These are phyloP conservation scores for Uropsilus gracilis DNA, from an alignment of 2,113 vertebrate species.

Conservation along the genomic window DNA sequence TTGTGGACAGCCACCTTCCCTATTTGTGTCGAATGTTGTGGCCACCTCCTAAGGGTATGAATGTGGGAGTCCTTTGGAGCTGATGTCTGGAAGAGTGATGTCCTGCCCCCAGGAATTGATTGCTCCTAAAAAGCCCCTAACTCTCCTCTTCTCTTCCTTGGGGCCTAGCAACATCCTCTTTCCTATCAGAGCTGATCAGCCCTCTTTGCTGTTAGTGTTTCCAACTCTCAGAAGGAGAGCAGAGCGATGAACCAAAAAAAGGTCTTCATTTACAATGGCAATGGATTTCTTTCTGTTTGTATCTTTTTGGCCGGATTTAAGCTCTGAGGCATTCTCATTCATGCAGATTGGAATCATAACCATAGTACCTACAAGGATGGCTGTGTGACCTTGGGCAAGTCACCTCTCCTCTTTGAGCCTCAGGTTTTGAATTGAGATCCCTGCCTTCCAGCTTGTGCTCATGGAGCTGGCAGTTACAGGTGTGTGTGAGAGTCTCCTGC, in stretches of 20 bases:
- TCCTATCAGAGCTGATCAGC: too few species aligned
- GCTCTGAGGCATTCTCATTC: neutral
- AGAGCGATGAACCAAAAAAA: neutral
- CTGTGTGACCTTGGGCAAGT: neutral
- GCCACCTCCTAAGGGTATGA: too few species aligned
- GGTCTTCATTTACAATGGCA: neutral
- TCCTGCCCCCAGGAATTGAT: neutral
- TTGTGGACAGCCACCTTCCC: accelerated
- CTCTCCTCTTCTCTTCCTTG: neutral
- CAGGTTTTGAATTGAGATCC: neutral
- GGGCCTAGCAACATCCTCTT: neutral
- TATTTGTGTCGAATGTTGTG: neutral
- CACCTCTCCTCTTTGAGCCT: neutral
- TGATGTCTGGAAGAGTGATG: neutral
- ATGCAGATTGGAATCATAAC: neutral
- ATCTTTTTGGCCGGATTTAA: neutral
- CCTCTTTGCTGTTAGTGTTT: neutral
- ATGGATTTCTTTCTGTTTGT: neutral
- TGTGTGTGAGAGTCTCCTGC: neutral
- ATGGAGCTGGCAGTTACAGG: neutral
- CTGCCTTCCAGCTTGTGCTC: neutral
- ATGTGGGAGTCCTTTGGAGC: neutral
- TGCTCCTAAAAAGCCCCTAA: neutral
- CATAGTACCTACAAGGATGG: neutral
- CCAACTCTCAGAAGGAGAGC: neutral